Percentiles rank a stretch among this genome's conserved stretches.
Evolutionary conservation across 2,113 vertebrate genomes (phyloP).

Genomic region (Podiceps cristatus): DNA sequence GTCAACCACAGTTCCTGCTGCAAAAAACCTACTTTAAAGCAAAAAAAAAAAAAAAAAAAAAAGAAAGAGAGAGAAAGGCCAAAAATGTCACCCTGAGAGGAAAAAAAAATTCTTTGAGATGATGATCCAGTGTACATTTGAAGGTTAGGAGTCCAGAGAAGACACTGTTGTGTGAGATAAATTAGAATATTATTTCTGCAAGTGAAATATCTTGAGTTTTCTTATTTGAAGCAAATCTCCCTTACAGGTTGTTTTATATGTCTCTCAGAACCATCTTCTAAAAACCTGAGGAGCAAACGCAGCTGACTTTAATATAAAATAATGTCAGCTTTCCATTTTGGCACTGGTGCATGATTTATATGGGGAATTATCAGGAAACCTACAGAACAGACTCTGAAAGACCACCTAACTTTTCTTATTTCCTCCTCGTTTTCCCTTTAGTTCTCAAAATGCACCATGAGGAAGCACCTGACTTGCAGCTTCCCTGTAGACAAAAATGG

Average conservation of each 20-base stretch:
- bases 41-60: too few relatives aligned
- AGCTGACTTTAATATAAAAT: neutral
- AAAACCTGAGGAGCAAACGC: neutral
- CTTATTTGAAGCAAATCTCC: neutral
- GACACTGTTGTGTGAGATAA: neutral
- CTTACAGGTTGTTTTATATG: neutral
- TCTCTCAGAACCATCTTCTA: neutral
- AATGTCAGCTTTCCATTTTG: neutral
- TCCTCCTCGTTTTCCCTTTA: neutral
- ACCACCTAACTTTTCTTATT: neutral
- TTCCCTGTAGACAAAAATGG: neutral
- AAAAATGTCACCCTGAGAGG: neutral
- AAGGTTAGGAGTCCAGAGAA: neutral
- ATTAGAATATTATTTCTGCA: neutral
- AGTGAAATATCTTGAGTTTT: neutral
- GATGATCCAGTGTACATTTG: neutral
- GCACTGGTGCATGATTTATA: fast-evolving
- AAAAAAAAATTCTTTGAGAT: neutral
- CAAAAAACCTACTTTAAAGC: neutral
- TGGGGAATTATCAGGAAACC: neutral
- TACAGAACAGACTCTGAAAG: neutral
- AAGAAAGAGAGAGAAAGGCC: neutral
- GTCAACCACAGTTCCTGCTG: neutral
- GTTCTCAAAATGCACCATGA: neutral
- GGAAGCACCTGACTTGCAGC: neutral